Percentiles rank a stretch among this genome's conserved stretches.
phyloP scores from a whole-genome alignment of 2,113 vertebrate genomes.

The Labeo catla region DNA sequence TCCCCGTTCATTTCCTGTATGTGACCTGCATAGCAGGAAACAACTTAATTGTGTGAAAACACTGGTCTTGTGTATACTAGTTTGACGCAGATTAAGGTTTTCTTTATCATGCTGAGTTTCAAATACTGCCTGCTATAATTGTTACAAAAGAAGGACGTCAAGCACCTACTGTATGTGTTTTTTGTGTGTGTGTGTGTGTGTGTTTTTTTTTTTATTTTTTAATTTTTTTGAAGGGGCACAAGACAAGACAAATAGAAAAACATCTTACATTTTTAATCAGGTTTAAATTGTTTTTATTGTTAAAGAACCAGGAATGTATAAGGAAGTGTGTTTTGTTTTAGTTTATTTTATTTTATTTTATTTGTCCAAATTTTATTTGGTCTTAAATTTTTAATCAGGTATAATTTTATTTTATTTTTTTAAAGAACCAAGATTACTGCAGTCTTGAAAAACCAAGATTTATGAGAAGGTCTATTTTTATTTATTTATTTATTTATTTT shows the following conservation, averaged over 20 bases:
- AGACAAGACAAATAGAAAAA: neutral
- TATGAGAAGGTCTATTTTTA: neutral
- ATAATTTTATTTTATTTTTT: too few relatives aligned
- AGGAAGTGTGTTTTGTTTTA: too few relatives aligned
- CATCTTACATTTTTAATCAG: too few relatives aligned
- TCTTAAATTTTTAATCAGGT: too few relatives aligned
- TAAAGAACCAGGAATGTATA: too few relatives aligned
- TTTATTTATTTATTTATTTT: too few relatives aligned
- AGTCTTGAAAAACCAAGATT: neutral
- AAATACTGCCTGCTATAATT: neutral
- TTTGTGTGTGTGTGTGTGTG: too few relatives aligned
- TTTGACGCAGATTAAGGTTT: neutral
- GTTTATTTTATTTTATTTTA: too few relatives aligned
- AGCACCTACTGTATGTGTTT: neutral
- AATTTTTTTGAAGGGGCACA: neutral
- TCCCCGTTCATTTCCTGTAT: conserved; percentile 25
- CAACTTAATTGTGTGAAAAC: conserved; percentile 7
- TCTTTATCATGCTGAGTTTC: conserved; percentile 1
- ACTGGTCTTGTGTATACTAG: neutral
- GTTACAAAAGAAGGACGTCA: neutral
- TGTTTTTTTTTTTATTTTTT: too few relatives aligned
- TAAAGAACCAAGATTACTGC: neutral
- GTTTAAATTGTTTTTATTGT: too few relatives aligned
- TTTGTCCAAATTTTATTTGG: too few relatives aligned
- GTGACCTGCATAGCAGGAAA: conserved; percentile 25